Evolutionary conservation across 2,888 invertebrate species (phyloP).

Genomic region (Nemoura dubitans): DNA sequence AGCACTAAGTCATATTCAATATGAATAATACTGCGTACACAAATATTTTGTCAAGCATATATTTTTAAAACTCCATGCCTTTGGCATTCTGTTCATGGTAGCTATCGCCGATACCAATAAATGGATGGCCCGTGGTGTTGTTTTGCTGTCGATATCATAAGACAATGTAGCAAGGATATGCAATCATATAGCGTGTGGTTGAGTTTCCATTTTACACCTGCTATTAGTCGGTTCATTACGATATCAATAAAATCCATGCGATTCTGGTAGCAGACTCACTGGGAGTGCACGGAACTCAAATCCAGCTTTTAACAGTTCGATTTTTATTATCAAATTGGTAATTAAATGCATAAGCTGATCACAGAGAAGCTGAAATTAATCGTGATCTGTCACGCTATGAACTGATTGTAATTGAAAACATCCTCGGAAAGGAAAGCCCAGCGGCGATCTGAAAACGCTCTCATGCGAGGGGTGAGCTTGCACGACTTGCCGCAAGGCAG

Average conservation of each 20-base stretch:
- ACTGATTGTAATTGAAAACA: not conserved
- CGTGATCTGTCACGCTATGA: not conserved
- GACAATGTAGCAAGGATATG: too few relatives aligned
- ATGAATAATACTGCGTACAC: too few relatives aligned
- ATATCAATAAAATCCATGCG: not conserved
- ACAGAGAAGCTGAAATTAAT: not conserved
- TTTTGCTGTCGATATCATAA: too few relatives aligned
- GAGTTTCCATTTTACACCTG: not conserved
- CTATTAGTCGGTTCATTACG: not conserved
- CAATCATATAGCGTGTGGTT: too few relatives aligned
- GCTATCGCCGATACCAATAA: too few relatives aligned
- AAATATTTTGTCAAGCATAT: too few relatives aligned
- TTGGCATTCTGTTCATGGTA: too few relatives aligned
- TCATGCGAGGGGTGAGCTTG: not conserved
- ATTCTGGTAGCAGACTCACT: not conserved
- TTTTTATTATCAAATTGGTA: not conserved
- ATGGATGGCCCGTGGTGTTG: too few relatives aligned
- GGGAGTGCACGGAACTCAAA: not conserved
- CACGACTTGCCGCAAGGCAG: not conserved
- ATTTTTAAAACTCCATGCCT: too few relatives aligned
- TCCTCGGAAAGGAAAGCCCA: not conserved
- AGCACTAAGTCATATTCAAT: not conserved
- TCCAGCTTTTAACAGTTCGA: not conserved
- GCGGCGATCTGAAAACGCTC: not conserved
- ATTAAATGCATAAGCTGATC: not conserved